These are phyloP conservation scores for Clostera curtula DNA, from an alignment of 2,888 invertebrate species.

Conservation along the genomic window DNA sequence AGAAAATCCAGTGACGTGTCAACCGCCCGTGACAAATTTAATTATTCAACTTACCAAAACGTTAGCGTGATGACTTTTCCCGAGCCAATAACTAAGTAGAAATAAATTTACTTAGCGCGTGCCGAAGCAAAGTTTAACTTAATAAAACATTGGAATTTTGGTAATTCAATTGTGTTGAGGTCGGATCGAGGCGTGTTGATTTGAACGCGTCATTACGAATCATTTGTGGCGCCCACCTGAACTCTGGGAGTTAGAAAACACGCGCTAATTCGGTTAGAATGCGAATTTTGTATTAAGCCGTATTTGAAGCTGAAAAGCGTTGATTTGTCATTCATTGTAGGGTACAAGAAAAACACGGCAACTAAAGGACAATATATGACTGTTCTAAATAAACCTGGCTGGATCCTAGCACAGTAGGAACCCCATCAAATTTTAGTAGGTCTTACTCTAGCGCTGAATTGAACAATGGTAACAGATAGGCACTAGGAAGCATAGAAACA, in stretches of 20 bases:
- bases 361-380: no score
- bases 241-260: constrained; percentile 13
- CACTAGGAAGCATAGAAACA: no score
- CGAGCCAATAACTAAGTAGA: constrained; percentile 72
- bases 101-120: constrained; percentile 71
- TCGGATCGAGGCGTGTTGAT: constrained; percentile 54
- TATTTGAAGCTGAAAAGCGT: no score
- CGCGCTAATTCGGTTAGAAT: no score
- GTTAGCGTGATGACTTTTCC: constrained; percentile 72
- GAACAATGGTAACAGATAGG: no score
- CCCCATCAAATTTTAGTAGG: no score
- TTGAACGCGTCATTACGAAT: constrained; percentile 67
- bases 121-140: constrained; percentile 72
- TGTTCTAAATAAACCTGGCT: no score
- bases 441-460: no score
- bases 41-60: constrained; percentile 74
- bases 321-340: no score
- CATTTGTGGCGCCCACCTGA: constrained; percentile 40
- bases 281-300: no score
- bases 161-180: constrained; percentile 65
- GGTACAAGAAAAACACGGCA: no score
- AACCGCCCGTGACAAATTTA: constrained; percentile 71
- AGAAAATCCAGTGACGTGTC: constrained; percentile 69
- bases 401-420: no score
- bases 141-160: constrained; percentile 72